Evolutionary conservation across 2,888 invertebrate genomes (phyloP).

Genomic region (Deilephila elpenor): DNA sequence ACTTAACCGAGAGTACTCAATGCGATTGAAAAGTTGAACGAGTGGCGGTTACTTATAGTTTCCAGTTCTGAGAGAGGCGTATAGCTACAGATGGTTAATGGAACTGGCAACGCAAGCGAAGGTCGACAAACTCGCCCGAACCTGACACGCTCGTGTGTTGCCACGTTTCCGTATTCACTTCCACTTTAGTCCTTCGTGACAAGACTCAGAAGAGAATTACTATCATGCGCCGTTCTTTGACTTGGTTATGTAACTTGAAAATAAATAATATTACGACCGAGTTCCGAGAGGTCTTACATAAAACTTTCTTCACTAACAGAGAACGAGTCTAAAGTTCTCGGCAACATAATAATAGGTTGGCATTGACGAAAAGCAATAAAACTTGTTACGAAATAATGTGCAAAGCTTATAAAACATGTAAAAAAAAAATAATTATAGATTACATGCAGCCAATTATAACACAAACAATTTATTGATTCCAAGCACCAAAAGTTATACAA

Average conservation of each 20-base stretch:
- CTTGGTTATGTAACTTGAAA: constrained; percentile 37
- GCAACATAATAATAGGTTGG: constrained; percentile 31
- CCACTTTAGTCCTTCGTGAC: constrained; percentile 50
- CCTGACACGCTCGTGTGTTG: constrained; percentile 43
- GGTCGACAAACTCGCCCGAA: constrained; percentile 68
- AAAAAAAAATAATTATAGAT: background rate
- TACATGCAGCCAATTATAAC: background rate
- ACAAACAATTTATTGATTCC: too few relatives aligned
- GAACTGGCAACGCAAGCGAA: constrained; percentile 58
- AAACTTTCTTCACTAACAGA: constrained; percentile 29
- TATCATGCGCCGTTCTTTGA: constrained; percentile 25
- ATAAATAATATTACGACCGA: constrained; percentile 38
- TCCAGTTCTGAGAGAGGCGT: constrained; percentile 44
- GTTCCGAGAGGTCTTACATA: constrained; percentile 47
- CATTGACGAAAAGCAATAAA: constrained; percentile 35
- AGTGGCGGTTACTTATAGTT: constrained; percentile 11
- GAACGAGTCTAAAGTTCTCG: constrained; percentile 33
- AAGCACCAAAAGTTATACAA: too few relatives aligned
- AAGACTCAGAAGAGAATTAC: constrained; percentile 27
- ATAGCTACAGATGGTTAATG: constrained; percentile 45
- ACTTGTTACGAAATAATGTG: constrained; percentile 31
- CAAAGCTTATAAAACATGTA: background rate
- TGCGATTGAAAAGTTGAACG: background rate
- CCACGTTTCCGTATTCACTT: constrained; percentile 63
- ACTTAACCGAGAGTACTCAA: background rate